Evolutionary conservation across 2,888 invertebrate species (phyloP), one percentile per base, ranked within the genome.

Genomic region (Elysia crispata): DNA sequence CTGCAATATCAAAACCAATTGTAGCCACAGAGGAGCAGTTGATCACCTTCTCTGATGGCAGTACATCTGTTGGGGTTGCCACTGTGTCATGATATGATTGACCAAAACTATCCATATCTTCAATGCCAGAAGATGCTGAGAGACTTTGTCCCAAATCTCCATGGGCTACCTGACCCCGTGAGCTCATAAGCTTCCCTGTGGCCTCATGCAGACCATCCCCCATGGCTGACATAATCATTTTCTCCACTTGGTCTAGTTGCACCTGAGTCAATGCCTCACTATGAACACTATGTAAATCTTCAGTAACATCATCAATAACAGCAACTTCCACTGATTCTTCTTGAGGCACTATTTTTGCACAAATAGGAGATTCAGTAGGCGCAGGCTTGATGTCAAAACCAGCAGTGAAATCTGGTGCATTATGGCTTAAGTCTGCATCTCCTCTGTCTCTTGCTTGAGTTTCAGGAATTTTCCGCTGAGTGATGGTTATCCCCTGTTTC

Each of bases 391-490:
- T 60, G 25, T 13, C 60, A 60, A 25, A 5, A 60, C 60, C 60
- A 60, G 60, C 60, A 60, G 25, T 60, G 25, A 67, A 28, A 15
- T 67, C 67, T 28, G 41, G 70, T 31, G 30, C 70, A 41, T 25
- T 18, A n/a, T 20, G n/a, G 33, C 25, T 41, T 79, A 79, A 54
- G 31, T 66, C 79, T n/a, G 79, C 41, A 74, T 69, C 57, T 11
- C 79, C 76, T n/a, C 69, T 60, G 49, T 76, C 64, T 50, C 70
- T 69, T 33, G 76, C 80, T 20, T 30, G 50, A 50, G 28, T 64
- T 11, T 80, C 78, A 69, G 70, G 77, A 49, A 75, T 77, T 62
- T 74, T 75, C 23, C 77, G 67, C 75, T 78, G 75, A 5, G 77
- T 69, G 20, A 81, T 15, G 1, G 80, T 75, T 15, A 64, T 66